These are phyloP conservation scores for Anoplius nigerrimus DNA, from an alignment of 2,888 invertebrate species.

Conservation along the genomic window DNA sequence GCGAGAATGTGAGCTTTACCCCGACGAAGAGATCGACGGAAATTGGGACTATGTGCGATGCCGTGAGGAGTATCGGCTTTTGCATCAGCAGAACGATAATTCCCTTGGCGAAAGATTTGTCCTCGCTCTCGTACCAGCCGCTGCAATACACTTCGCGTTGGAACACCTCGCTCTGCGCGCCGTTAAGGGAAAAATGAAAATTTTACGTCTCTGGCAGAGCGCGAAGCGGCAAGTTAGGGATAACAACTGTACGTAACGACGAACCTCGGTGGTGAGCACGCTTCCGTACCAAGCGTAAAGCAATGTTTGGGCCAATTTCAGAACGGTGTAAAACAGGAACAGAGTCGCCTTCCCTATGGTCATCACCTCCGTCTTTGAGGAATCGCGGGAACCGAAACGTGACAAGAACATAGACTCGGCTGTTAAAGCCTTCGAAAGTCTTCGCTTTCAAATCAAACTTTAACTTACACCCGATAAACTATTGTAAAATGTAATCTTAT, in stretches of 20 bases:
- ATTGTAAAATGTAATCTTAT: too few species aligned
- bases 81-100: slow-evolving; percentile 50
- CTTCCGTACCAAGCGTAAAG: slow-evolving; percentile 54
- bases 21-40: slow-evolving; percentile 55
- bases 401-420: too few species aligned
- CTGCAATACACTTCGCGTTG: slow-evolving; percentile 49
- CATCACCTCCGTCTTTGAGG: neutral
- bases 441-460: too few species aligned
- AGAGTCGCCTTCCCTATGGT: neutral
- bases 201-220: too few species aligned
- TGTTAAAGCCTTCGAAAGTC: too few species aligned
- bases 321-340: slow-evolving; percentile 9
- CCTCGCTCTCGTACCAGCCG: slow-evolving; percentile 47
- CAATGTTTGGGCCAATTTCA: slow-evolving; percentile 55
- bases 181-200: neutral
- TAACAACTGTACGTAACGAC: neutral
- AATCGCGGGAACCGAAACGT: too few species aligned
- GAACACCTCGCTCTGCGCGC: slow-evolving; percentile 52
- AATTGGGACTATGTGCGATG: slow-evolving; percentile 47
- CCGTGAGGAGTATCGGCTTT: slow-evolving; percentile 53
- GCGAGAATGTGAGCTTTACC: slow-evolving; percentile 31
- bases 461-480: too few species aligned
- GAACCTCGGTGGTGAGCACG: slow-evolving; percentile 45
- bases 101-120: slow-evolving; percentile 39
- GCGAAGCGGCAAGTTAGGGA: too few species aligned